Conservation (phyloP, 2,797 vertebrate species). For the Acomys russatus region DNA sequence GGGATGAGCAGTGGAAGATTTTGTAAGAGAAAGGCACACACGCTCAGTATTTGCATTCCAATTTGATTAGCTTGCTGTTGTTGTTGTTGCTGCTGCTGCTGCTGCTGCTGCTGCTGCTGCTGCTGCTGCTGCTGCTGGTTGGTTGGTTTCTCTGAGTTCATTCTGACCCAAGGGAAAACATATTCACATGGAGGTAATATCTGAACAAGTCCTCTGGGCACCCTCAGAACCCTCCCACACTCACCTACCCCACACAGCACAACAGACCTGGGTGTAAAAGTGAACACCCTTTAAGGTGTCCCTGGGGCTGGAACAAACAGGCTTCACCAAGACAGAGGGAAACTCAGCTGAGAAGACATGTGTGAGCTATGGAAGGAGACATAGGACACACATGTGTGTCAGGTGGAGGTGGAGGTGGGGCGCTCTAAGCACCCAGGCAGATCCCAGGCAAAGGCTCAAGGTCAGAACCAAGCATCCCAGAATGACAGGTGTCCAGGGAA, state of each 20-base stretch:
- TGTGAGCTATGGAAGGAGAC: neutral
- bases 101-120: neutral
- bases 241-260: neutral
- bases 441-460: neutral
- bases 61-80: conserved; percentile 55
- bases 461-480: neutral
- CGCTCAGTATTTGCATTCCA: conserved; percentile 49
- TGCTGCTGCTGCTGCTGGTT: too few relatives aligned
- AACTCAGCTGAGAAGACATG: neutral
- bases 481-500: neutral
- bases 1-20: conserved; percentile 63
- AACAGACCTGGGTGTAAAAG: neutral
- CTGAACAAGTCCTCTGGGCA: conserved; percentile 45
- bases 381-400: neutral
- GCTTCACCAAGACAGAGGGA: neutral
- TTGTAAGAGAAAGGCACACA: conserved; percentile 59
- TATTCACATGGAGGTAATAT: conserved; percentile 42
- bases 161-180: conserved; percentile 61
- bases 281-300: neutral
- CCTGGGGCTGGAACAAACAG: neutral
- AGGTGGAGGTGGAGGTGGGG: neutral
- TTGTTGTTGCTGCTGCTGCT: too few relatives aligned
- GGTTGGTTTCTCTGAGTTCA: neutral
- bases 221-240: too few relatives aligned
- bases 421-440: neutral